Evolutionary conservation across 2,113 vertebrate species (phyloP).

Genomic region (Aptenodytes patagonicus): DNA sequence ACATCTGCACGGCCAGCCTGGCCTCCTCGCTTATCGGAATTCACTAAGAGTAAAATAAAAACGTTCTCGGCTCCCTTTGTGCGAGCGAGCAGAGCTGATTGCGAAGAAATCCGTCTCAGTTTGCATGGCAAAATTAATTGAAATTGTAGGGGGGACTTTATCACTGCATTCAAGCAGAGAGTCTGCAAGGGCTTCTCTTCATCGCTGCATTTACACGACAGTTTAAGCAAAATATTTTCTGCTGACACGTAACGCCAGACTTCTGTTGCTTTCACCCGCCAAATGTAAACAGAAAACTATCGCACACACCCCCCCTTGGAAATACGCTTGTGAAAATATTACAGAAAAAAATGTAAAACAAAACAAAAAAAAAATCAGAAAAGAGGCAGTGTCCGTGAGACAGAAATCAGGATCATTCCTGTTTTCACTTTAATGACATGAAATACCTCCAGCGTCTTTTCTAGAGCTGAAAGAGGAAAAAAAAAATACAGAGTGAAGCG

Average conservation of each 20-base stretch:
- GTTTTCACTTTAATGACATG: neutral
- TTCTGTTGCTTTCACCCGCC: neutral
- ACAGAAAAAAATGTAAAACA: neutral
- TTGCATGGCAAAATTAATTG: neutral
- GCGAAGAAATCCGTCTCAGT: neutral
- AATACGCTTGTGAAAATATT: neutral
- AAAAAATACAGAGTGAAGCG: neutral
- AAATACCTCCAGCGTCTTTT: neutral
- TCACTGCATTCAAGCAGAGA: neutral
- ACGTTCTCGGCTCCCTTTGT: neutral
- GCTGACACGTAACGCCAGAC: neutral
- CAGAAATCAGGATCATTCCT: neutral
- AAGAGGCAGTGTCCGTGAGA: neutral
- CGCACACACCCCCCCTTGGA: accelerated
- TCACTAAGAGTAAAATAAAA: neutral
- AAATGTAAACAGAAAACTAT: neutral
- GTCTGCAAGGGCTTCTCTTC: neutral
- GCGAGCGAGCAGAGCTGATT: neutral
- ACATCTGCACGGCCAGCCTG: neutral
- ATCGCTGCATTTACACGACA: neutral
- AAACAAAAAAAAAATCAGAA: neutral
- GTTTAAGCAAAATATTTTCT: neutral
- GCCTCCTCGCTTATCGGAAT: neutral
- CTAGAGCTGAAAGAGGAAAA: neutral
- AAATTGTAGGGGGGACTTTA: neutral